phyloP scores from a whole-genome alignment of 1,140 invertebrate genomes.

The Drosophila sproati region DNA sequence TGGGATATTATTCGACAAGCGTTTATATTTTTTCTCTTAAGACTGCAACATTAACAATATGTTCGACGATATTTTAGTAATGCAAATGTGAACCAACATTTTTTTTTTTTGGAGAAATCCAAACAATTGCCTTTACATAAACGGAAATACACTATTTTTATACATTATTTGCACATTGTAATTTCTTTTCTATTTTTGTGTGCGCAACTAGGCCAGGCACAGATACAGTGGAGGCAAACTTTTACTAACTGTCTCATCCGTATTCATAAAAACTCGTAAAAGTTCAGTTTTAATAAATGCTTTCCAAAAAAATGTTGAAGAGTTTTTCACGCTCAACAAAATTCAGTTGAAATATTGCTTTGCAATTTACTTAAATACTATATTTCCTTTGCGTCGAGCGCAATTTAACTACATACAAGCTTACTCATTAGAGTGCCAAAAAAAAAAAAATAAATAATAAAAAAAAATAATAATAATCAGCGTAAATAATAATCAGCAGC shows the following conservation, averaged over 20 bases:
- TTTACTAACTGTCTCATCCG: conserved; percentile 23
- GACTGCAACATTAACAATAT: conserved; percentile 31
- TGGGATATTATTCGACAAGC: conserved; percentile 23
- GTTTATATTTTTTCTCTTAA: not conserved
- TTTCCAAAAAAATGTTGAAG: conserved; percentile 22
- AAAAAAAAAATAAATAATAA: conserved; percentile 15
- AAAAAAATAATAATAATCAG: conserved; percentile 13
- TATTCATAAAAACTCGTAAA: not conserved
- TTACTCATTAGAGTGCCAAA: conserved; percentile 50
- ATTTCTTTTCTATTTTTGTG: conserved; percentile 45
- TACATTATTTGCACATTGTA: conserved; percentile 40
- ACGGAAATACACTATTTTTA: conserved; percentile 73
- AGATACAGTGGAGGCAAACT: conserved; percentile 52
- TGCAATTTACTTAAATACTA: not conserved
- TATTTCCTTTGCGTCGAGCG: conserved; percentile 23
- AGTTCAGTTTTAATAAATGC: conserved; percentile 7
- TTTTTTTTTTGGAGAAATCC: conserved; percentile 50
- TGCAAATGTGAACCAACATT: conserved; percentile 58
- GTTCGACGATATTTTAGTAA: conserved; percentile 67
- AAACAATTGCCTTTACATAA: conserved; percentile 67
- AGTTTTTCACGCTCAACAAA: conserved; percentile 52
- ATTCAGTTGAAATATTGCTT: not conserved
- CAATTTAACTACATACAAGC: conserved; percentile 13
- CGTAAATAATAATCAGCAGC: conserved; percentile 62
- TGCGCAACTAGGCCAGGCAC: conserved; percentile 63